These are phyloP conservation scores for Lumbricus terrestris DNA, from an alignment of 2,888 invertebrate genomes.

Conservation along the genomic window DNA sequence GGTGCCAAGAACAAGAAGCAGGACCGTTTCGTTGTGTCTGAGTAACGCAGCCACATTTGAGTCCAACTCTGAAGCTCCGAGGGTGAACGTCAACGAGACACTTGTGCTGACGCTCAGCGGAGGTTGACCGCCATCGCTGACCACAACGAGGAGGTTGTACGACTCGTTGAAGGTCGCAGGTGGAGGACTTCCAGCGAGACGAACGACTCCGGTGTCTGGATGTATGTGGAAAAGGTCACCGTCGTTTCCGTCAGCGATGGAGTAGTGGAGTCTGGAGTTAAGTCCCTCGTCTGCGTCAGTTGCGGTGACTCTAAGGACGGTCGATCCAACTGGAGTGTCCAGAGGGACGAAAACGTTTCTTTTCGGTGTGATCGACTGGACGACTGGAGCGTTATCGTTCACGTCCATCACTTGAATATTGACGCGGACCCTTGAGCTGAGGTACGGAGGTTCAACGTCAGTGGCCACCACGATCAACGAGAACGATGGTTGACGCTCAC, in stretches of 20 bases:
- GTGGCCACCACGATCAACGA: background rate
- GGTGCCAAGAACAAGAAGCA: background rate
- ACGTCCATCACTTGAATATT: constrained; percentile 86
- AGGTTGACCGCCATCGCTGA: background rate
- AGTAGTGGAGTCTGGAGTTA: background rate
- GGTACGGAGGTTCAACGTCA: background rate
- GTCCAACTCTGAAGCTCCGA: background rate
- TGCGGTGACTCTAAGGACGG: background rate
- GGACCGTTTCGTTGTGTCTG: background rate
- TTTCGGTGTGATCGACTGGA: background rate
- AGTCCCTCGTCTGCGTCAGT: background rate
- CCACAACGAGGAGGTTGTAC: background rate
- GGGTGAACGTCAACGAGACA: background rate
- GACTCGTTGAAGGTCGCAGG: background rate
- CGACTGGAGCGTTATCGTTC: constrained; percentile 88
- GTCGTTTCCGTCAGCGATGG: background rate
- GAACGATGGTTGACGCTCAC: background rate
- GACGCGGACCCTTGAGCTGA: constrained; percentile 59
- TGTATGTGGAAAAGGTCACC: background rate
- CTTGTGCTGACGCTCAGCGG: background rate
- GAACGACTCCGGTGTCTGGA: background rate
- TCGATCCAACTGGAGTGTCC: background rate
- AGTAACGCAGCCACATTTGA: background rate
- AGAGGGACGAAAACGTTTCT: background rate
- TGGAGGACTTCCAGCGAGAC: background rate